These are phyloP conservation scores for Picathartes gymnocephalus DNA, from an alignment of 2,113 vertebrate genomes.

Conservation along the genomic window DNA sequence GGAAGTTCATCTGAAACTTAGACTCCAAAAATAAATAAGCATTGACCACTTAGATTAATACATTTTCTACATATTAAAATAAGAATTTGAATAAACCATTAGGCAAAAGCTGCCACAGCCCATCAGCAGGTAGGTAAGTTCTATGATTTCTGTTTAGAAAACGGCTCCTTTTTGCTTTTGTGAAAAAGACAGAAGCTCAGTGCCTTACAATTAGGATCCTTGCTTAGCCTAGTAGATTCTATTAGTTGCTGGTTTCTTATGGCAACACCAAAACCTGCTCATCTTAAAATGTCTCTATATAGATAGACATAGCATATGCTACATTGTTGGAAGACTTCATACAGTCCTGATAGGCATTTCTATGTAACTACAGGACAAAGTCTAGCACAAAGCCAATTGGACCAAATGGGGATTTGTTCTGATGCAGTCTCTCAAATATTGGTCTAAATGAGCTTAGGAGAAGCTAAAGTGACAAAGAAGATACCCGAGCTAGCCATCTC, in stretches of 20 bases:
- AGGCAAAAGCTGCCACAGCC: not conserved
- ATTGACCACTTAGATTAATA: not conserved
- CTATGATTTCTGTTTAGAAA: not conserved
- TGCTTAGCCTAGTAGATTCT: not conserved
- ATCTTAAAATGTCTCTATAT: not conserved
- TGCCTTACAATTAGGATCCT: not conserved
- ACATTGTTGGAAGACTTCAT: not conserved
- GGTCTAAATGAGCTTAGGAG: not conserved
- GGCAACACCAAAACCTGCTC: not conserved
- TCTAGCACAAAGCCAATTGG: not conserved
- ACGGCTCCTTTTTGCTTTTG: not conserved
- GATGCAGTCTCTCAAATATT: not conserved
- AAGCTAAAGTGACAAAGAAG: not conserved
- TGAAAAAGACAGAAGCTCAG: not conserved
- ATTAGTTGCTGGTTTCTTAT: not conserved
- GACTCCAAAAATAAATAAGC: not conserved
- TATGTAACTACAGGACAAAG: not conserved
- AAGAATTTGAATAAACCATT: not conserved
- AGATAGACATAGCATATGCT: not conserved
- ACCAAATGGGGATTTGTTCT: not conserved
- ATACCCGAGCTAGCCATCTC: not conserved
- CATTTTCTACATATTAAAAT: not conserved
- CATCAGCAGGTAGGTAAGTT: not conserved
- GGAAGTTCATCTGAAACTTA: not conserved
- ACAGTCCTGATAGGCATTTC: not conserved